These are phyloP conservation scores for Penaeus indicus DNA, from an alignment of 1,140 invertebrate species.

Conservation along the genomic window DNA sequence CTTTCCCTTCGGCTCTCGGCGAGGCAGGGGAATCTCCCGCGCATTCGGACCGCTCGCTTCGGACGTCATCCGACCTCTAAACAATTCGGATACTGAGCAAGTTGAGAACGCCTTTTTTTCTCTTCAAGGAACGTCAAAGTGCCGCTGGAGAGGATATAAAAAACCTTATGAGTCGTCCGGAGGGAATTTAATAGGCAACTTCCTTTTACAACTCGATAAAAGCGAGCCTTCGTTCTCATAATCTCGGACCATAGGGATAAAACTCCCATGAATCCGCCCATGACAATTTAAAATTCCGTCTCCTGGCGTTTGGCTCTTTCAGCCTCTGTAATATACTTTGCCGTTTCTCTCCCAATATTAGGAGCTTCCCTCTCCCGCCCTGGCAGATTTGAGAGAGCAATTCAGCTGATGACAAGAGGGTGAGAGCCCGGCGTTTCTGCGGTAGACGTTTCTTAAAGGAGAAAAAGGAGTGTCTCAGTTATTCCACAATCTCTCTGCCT, in stretches of 20 bases:
- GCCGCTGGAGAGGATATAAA: constrained; percentile 15
- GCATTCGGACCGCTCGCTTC: background rate
- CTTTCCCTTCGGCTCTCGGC: background rate
- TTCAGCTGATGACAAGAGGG: constrained; percentile 21
- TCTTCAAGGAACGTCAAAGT: background rate
- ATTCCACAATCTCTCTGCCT: too few relatives aligned
- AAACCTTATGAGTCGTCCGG: background rate
- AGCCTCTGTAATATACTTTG: constrained; percentile 33
- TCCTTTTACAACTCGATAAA: constrained; percentile 36
- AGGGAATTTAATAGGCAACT: constrained; percentile 39
- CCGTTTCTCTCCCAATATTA: constrained; percentile 43
- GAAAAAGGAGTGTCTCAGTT: too few relatives aligned
- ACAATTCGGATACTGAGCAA: background rate
- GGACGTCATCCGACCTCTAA: constrained; percentile 16
- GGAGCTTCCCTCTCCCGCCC: constrained; percentile 19
- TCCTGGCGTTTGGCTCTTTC: constrained; percentile 20
- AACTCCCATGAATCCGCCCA: constrained; percentile 31
- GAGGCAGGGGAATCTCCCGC: background rate
- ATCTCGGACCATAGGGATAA: constrained; percentile 21
- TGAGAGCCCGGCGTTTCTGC: background rate
- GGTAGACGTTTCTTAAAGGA: too few relatives aligned
- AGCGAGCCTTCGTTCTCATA: constrained; percentile 29
- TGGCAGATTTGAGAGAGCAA: constrained; percentile 41
- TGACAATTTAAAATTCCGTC: constrained; percentile 40
- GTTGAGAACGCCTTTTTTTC: background rate